These are phyloP conservation scores for Eurois occulta DNA, from an alignment of 2,888 invertebrate species.

Conservation along the genomic window DNA sequence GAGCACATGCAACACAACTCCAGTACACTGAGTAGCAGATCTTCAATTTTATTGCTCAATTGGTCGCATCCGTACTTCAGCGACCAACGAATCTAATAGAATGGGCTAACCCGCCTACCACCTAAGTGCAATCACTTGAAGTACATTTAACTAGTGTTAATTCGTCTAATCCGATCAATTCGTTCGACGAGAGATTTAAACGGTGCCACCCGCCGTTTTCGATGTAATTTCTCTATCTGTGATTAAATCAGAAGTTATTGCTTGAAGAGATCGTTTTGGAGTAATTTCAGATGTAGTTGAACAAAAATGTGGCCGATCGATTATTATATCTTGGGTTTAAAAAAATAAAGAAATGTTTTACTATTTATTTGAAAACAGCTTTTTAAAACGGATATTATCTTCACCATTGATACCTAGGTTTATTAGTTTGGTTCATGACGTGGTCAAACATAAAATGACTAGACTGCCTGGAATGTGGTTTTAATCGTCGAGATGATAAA, in stretches of 20 bases:
- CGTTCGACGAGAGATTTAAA: constrained; percentile 74
- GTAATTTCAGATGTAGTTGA: neutral
- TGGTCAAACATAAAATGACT: neutral
- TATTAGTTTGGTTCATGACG: neutral
- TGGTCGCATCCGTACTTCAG: constrained; percentile 83
- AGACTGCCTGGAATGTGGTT: neutral
- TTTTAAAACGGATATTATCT: neutral
- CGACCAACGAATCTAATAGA: constrained; percentile 75
- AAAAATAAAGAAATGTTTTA: neutral
- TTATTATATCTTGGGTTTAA: too few species aligned
- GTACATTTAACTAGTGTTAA: constrained; percentile 63
- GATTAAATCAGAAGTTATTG: constrained; percentile 1
- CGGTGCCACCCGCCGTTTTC: constrained; percentile 47
- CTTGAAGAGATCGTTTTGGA: neutral
- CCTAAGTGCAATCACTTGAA: constrained; percentile 64
- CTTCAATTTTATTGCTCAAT: constrained; percentile 85
- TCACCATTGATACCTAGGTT: neutral
- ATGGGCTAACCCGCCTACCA: constrained; percentile 69
- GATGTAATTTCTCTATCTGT: constrained; percentile 17
- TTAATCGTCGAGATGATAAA: neutral
- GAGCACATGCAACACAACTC: constrained; percentile 63
- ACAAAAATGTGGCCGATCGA: neutral
- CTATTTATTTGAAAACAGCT: neutral
- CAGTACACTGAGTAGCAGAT: constrained; percentile 63
- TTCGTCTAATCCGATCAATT: constrained; percentile 62